phyloP scores from a whole-genome alignment of 2,113 vertebrate genomes.

The Prolemur simus region DNA sequence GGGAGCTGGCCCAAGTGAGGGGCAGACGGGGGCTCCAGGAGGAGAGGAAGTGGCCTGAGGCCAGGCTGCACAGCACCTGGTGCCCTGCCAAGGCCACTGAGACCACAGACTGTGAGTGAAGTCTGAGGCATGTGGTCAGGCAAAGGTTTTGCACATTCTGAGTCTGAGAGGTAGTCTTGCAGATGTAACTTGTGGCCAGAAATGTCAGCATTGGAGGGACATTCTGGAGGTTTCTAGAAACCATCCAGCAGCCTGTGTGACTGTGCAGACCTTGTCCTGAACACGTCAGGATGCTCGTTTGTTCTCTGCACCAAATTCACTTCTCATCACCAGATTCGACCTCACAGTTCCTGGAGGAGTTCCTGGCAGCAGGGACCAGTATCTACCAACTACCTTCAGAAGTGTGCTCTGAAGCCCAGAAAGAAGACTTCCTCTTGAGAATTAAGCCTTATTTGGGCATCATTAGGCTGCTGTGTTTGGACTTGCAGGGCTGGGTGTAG shows the following conservation, averaged over 20 bases:
- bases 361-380: background rate
- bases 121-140: background rate
- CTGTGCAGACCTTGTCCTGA: background rate
- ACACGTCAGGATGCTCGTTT: background rate
- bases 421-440: background rate
- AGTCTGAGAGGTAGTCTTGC: background rate
- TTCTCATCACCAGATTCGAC: slow-evolving; percentile 10
- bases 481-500: background rate
- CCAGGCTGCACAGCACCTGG: background rate
- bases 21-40: background rate
- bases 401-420: background rate
- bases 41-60: background rate
- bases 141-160: background rate
- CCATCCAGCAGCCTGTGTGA: background rate
- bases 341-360: background rate
- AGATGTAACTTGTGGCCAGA: background rate
- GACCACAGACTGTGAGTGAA: background rate
- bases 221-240: background rate
- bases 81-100: background rate
- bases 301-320: background rate
- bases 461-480: slow-evolving; percentile 13
- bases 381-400: slow-evolving; percentile 18
- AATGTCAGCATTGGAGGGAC: background rate
- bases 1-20: background rate
- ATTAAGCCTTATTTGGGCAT: slow-evolving; percentile 47